A percentile compares a stretch with the other conserved stretches of the same genome.
Evolutionary conservation across 2,888 invertebrate genomes (phyloP).

Genomic region (Aphrophora alni): DNA sequence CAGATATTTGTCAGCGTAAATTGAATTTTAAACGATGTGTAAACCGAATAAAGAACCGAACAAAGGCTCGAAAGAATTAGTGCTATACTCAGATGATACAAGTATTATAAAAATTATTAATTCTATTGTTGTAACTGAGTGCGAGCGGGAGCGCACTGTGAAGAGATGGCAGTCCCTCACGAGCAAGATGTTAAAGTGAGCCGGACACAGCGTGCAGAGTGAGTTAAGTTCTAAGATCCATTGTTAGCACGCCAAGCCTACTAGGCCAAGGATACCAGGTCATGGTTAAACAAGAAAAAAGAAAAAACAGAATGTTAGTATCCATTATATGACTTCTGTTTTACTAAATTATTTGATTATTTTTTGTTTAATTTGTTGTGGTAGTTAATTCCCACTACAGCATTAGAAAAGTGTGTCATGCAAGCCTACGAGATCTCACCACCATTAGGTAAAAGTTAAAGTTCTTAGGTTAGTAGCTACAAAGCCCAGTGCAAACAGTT

Average conservation of each 20-base stretch:
- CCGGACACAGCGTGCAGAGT: background rate
- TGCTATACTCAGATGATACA: background rate
- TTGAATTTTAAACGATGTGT: no score
- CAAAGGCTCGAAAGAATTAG: background rate
- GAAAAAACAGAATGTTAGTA: conserved; percentile 42
- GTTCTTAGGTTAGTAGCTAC: background rate
- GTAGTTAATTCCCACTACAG: conserved; percentile 33
- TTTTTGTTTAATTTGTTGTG: conserved; percentile 32
- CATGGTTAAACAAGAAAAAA: conserved; percentile 42
- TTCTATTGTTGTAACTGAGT: background rate
- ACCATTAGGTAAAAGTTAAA: background rate
- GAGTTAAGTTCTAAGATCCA: background rate
- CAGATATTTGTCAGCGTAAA: no score
- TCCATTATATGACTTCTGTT: conserved; percentile 30
- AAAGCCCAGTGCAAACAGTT: background rate
- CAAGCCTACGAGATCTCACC: conserved; percentile 12
- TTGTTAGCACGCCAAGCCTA: conserved; percentile 36
- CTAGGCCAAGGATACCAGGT: conserved; percentile 22
- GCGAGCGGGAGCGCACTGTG: background rate
- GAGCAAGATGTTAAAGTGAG: conserved; percentile 9
- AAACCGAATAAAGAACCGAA: no score
- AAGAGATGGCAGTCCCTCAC: conserved; percentile 9
- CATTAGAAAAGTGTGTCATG: conserved; percentile 36
- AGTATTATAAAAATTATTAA: conserved; percentile 5
- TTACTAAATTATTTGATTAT: conserved; percentile 29